These are phyloP conservation scores for Dendrophyllia cribrosa DNA, from an alignment of 64 coral and sea anemone genomes.

Conservation along the genomic window DNA sequence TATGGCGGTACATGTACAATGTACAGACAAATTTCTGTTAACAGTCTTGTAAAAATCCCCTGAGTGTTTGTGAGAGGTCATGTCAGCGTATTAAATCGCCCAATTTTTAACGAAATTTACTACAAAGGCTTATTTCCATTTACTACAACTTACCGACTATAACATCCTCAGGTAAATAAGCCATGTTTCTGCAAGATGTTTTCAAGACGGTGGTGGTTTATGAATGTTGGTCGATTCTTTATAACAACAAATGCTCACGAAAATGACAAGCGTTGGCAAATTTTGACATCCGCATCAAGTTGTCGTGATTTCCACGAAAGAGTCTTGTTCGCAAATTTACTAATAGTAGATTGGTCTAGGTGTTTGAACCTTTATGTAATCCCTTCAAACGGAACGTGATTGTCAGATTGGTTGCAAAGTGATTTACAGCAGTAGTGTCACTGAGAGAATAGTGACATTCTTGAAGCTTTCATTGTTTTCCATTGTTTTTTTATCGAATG, in stretches of 20 bases:
- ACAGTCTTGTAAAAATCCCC: no score
- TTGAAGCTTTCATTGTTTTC: not conserved
- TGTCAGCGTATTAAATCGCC: no score
- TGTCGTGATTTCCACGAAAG: no score
- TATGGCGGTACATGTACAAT: not conserved
- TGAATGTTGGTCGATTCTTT: not conserved
- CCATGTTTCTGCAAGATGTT: not conserved
- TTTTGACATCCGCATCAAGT: not conserved
- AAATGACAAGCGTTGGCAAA: not conserved
- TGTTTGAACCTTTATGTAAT: no score
- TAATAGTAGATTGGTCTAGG: no score
- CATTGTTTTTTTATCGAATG: not conserved
- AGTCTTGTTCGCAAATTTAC: no score
- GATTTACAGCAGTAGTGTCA: not conserved
- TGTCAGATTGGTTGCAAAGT: not conserved
- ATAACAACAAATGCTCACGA: not conserved
- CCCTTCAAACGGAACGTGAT: not conserved
- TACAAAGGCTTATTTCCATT: not conserved
- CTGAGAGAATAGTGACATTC: not conserved
- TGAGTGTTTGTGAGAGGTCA: no score
- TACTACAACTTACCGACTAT: slow-evolving; percentile 7
- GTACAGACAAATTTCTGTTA: not conserved
- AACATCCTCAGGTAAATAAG: not conserved
- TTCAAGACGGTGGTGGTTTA: not conserved
- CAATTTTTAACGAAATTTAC: no score